A percentile compares a stretch with the other conserved stretches of the same genome.
Evolutionary conservation across 2,797 vertebrate genomes (phyloP).

Genomic region (Pogonophryne albipinna): DNA sequence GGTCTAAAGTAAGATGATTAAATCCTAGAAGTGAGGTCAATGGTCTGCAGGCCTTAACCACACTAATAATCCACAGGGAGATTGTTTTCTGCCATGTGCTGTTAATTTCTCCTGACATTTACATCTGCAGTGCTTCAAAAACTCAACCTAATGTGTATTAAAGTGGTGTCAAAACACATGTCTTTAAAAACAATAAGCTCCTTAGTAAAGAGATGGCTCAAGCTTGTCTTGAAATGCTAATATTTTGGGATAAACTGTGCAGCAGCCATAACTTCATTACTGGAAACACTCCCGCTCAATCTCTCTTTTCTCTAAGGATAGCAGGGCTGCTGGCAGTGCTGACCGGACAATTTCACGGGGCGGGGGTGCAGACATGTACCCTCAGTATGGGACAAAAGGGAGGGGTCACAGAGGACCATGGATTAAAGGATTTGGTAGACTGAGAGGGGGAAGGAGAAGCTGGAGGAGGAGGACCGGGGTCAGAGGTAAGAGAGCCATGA

Average conservation of each 20-base stretch:
- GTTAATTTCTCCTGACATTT: conserved; percentile 17
- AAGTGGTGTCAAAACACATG: background rate
- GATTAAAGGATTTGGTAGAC: conserved; percentile 76
- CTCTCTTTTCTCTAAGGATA: conserved; percentile 18
- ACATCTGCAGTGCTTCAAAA: background rate
- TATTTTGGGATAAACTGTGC: conserved; percentile 23
- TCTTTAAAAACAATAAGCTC: conserved; percentile 8
- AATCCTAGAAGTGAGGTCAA: conserved; percentile 58
- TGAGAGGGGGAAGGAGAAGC: conserved; percentile 47
- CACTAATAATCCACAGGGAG: conserved; percentile 41
- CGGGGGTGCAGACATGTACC: conserved; percentile 74
- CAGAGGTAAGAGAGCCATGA: conserved; percentile 73
- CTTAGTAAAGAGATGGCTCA: background rate
- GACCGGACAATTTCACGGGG: conserved; percentile 70
- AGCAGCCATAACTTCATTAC: conserved; percentile 1
- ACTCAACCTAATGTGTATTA: background rate
- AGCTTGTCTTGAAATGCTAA: background rate
- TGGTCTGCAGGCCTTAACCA: conserved; percentile 31
- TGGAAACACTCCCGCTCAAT: conserved; percentile 20
- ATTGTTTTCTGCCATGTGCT: conserved; percentile 26
- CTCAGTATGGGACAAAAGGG: conserved; percentile 61
- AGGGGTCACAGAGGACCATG: conserved; percentile 63
- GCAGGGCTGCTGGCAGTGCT: conserved; percentile 20
- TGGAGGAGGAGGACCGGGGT: conserved; percentile 65
- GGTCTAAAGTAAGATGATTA: conserved; percentile 61